These are phyloP conservation scores for Stegophylla sp. DNA, from an alignment of 2,888 invertebrate species.

Conservation along the genomic window DNA sequence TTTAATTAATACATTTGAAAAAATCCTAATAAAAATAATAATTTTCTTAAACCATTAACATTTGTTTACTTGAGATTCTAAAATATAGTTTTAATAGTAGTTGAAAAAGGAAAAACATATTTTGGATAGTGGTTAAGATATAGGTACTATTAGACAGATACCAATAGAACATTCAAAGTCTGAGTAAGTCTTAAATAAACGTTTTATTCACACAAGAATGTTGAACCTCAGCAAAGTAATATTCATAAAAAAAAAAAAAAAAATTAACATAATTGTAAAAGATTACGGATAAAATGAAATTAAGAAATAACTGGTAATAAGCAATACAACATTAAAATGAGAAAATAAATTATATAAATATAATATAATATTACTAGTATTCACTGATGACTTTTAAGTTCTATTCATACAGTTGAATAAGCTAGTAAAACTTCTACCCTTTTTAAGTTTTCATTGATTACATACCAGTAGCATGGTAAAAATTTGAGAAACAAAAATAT, in stretches of 20 bases:
- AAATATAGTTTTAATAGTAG: background rate
- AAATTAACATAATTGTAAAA: slow-evolving; percentile 30
- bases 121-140: too few species aligned
- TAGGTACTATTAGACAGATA: background rate
- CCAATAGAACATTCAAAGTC: slow-evolving; percentile 13
- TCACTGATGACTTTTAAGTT: slow-evolving; percentile 48
- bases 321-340: slow-evolving; percentile 50
- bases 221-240: slow-evolving; percentile 48
- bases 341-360: slow-evolving; percentile 36
- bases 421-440: slow-evolving; percentile 52
- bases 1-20: too few species aligned
- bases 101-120: background rate
- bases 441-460: slow-evolving; percentile 25
- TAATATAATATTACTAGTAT: slow-evolving; percentile 49
- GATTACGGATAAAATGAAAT: slow-evolving; percentile 49
- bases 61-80: background rate
- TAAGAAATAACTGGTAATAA: slow-evolving; percentile 41
- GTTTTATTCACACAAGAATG: slow-evolving; percentile 51
- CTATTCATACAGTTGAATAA: slow-evolving; percentile 51
- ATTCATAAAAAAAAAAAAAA: slow-evolving; percentile 20
- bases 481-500: slow-evolving; percentile 25
- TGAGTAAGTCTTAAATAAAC: slow-evolving; percentile 36
- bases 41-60: background rate
- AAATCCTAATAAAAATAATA: too few species aligned
- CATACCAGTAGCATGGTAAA: slow-evolving; percentile 27